Percentiles rank a stretch among this genome's conserved stretches.
These are phyloP conservation scores for Asbolus verrucosus DNA, from an alignment of 1,140 invertebrate species.

Conservation along the genomic window DNA sequence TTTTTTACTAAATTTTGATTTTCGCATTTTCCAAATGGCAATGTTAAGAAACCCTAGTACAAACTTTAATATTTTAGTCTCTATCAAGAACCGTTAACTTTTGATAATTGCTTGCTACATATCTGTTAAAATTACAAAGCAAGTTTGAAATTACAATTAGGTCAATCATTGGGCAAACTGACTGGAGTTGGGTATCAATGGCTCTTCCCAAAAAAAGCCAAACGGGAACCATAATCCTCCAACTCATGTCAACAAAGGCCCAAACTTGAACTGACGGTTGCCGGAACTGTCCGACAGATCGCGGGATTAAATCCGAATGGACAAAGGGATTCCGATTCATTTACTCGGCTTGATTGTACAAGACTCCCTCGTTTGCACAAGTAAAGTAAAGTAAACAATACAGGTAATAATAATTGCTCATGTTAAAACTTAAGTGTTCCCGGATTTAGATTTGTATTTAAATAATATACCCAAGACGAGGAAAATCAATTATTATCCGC, in stretches of 20 bases:
- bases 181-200: conserved; percentile 1
- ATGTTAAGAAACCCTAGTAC: too few relatives aligned
- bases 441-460: background rate
- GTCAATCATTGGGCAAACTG: too few relatives aligned
- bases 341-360: conserved; percentile 53
- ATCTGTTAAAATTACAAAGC: too few relatives aligned
- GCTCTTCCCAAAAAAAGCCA: background rate
- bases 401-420: conserved; percentile 53
- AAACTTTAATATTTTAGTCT: too few relatives aligned
- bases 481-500: background rate
- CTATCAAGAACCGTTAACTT: too few relatives aligned
- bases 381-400: conserved; percentile 50
- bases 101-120: too few relatives aligned
- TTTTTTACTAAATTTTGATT: too few relatives aligned
- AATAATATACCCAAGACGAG: background rate
- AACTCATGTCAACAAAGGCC: conserved; percentile 30
- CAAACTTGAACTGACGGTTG: conserved; percentile 21
- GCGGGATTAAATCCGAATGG: conserved; percentile 40
- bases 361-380: conserved; percentile 51
- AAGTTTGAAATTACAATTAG: too few relatives aligned
- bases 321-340: conserved; percentile 56
- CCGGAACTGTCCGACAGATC: conserved; percentile 30
- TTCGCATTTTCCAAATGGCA: too few relatives aligned
- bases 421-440: conserved; percentile 6
- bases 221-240: conserved; percentile 30